Evolutionary conservation across 2,113 vertebrate genomes (phyloP).

Genomic region (Boleophthalmus pectinirostris): DNA sequence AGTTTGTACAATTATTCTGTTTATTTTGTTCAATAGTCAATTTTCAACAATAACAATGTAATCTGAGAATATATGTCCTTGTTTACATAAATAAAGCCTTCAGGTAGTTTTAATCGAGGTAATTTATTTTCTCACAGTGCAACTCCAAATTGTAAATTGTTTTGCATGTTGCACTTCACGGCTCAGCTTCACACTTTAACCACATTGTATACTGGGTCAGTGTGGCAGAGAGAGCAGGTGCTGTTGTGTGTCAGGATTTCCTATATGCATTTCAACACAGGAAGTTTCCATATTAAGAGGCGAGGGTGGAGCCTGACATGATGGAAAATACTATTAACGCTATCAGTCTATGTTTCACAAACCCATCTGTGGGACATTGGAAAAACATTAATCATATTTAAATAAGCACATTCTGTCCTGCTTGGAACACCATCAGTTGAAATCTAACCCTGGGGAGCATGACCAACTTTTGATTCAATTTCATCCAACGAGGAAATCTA

Average conservation of each 20-base stretch:
- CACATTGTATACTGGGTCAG: neutral
- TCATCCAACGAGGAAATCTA: constrained; percentile 1
- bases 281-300: constrained; percentile 45
- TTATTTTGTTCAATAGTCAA: too few relatives aligned
- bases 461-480: constrained; percentile 33
- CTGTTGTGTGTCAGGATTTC: constrained; percentile 48
- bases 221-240: constrained; percentile 14
- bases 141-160: too few relatives aligned
- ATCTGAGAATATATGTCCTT: too few relatives aligned
- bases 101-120: too few relatives aligned
- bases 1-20: too few relatives aligned
- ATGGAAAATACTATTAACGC: neutral
- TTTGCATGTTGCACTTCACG: neutral
- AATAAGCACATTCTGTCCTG: constrained; percentile 25
- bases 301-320: neutral
- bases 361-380: constrained; percentile 24
- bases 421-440: constrained; percentile 46
- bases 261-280: constrained; percentile 59
- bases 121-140: neutral
- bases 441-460: neutral
- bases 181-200: neutral
- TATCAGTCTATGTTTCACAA: neutral
- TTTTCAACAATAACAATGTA: too few relatives aligned
- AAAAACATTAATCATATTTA: constrained; percentile 20
- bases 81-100: too few relatives aligned